These are phyloP conservation scores for Agrochola macilenta DNA, from an alignment of 2,888 invertebrate species.

Conservation along the genomic window DNA sequence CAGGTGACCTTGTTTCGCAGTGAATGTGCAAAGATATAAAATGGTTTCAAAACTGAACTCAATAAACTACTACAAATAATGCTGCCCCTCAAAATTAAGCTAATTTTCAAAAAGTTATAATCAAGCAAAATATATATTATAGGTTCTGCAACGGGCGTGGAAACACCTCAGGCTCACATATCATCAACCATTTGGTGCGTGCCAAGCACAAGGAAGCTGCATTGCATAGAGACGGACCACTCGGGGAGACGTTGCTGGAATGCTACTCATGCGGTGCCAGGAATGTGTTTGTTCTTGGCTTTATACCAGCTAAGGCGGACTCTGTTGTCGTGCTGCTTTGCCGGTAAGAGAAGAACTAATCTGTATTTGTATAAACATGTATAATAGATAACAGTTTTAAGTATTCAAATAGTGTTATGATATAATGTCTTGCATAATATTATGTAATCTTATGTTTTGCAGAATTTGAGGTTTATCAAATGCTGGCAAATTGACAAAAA, in stretches of 20 bases:
- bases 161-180: slow-evolving; percentile 99
- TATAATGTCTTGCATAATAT: slow-evolving; percentile 33
- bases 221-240: slow-evolving; percentile 98
- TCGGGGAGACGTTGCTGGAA: slow-evolving; percentile 99
- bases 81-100: background rate
- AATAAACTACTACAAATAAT: slow-evolving; percentile 2
- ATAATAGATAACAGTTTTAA: background rate
- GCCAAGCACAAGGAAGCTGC: slow-evolving; percentile 99
- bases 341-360: slow-evolving; percentile 87
- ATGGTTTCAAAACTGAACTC: slow-evolving; percentile 12
- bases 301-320: slow-evolving; percentile 99
- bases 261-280: slow-evolving; percentile 99
- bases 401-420: slow-evolving; percentile 12
- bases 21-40: slow-evolving; percentile 33
- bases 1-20: slow-evolving; percentile 34
- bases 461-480: background rate
- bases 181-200: slow-evolving; percentile 99
- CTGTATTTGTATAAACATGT: slow-evolving; percentile 9
- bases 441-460: slow-evolving; percentile 7
- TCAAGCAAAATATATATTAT: slow-evolving; percentile 21
- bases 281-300: slow-evolving; percentile 99
- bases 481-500: slow-evolving; percentile 20
- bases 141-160: slow-evolving; percentile 99
- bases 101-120: background rate
- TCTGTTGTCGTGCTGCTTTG: slow-evolving; percentile 99